phyloP scores from a whole-genome alignment of 2,113 vertebrate species.

The Pituophis catenifer region DNA sequence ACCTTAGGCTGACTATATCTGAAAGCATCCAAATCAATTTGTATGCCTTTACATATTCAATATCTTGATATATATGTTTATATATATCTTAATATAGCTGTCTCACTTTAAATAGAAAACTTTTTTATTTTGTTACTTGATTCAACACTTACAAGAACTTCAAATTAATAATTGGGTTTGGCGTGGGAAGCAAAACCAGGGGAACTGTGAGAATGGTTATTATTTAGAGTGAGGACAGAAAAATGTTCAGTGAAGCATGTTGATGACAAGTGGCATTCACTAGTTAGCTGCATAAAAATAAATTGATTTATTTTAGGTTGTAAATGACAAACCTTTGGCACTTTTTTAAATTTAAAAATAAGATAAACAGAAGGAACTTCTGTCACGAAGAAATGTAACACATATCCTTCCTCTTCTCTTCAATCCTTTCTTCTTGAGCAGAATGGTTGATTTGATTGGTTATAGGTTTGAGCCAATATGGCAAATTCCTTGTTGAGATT shows the following conservation, averaged over 20 bases:
- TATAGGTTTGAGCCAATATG: neutral
- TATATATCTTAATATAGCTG: neutral
- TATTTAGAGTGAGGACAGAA: neutral
- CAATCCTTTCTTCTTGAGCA: neutral
- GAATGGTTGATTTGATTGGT: neutral
- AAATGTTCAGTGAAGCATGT: neutral
- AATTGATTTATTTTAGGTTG: neutral
- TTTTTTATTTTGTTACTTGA: constrained; percentile 8
- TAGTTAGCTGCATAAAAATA: neutral
- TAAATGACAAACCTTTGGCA: neutral
- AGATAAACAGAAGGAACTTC: neutral
- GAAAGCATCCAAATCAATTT: constrained; percentile 8
- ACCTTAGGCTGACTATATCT: neutral
- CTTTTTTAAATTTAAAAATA: neutral
- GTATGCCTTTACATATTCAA: constrained; percentile 6
- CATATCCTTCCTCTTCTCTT: neutral
- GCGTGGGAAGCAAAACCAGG: neutral
- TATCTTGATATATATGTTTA: neutral
- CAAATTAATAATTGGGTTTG: neutral
- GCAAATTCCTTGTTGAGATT: neutral
- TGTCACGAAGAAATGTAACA: neutral
- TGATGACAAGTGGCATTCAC: neutral
- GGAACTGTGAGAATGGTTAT: neutral
- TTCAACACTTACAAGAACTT: neutral
- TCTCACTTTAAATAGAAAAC: neutral